Evolutionary conservation across 1,140 invertebrate species (phyloP).

Genomic region (Diplogasteroides magnus): DNA sequence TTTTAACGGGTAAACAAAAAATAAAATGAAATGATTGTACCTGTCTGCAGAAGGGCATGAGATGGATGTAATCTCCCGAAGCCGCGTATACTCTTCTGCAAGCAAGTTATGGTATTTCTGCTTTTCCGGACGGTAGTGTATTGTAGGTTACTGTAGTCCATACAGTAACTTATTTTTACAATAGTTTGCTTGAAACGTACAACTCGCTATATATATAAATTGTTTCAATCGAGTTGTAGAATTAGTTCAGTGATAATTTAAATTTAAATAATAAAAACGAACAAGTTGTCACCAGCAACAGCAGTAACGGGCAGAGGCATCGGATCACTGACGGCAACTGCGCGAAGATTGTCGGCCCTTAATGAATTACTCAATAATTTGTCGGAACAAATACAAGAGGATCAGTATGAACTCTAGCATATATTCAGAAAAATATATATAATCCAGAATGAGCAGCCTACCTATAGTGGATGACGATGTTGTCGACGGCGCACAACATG

Average conservation of each 20-base stretch:
- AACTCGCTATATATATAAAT: background rate
- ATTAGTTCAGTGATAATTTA: slow-evolving; percentile 2
- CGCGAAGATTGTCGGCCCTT: slow-evolving; percentile 12
- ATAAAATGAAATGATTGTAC: too few species aligned
- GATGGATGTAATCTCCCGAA: slow-evolving; percentile 7
- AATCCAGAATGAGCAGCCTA: background rate
- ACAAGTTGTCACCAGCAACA: slow-evolving; percentile 7
- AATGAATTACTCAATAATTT: too few species aligned
- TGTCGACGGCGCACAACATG: slow-evolving; percentile 19
- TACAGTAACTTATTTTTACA: background rate
- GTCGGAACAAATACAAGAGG: too few species aligned
- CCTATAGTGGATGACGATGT: slow-evolving; percentile 12
- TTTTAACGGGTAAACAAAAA: too few species aligned
- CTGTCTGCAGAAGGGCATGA: slow-evolving; percentile 13
- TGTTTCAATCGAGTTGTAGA: background rate
- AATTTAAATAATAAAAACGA: slow-evolving; percentile 7
- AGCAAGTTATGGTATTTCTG: background rate
- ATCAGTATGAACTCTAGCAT: too few species aligned
- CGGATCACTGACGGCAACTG: slow-evolving; percentile 13
- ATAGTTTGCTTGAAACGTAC: background rate
- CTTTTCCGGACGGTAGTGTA: background rate
- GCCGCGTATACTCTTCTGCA: slow-evolving; percentile 15
- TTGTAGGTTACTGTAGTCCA: background rate
- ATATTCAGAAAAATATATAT: too few species aligned
- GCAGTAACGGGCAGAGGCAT: slow-evolving; percentile 4